phyloP scores from a whole-genome alignment of 2,113 vertebrate genomes.

The Ancistrus triradiatus region DNA sequence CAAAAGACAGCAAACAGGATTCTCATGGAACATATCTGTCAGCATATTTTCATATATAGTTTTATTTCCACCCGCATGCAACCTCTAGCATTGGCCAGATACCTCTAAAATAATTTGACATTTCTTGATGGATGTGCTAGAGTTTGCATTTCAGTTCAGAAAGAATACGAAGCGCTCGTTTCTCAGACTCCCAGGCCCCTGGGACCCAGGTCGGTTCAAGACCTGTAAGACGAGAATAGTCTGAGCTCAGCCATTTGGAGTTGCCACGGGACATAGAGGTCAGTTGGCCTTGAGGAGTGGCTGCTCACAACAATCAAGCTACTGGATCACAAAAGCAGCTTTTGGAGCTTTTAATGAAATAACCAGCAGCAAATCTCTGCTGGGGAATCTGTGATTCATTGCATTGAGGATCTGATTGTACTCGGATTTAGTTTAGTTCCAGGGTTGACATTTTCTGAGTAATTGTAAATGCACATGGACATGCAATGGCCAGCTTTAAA shows the following conservation, averaged over 20 bases:
- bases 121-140: too few relatives aligned
- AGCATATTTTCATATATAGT: too few relatives aligned
- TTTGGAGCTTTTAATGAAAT: conserved; percentile 20
- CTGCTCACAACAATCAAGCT: neutral
- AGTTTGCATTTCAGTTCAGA: neutral
- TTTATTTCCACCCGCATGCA: too few relatives aligned
- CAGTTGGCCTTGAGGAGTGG: neutral
- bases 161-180: neutral
- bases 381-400: too few relatives aligned
- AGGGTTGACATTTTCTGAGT: neutral
- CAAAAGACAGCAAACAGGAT: too few relatives aligned
- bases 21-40: too few relatives aligned
- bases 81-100: too few relatives aligned
- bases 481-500: too few relatives aligned
- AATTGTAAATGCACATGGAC: neutral
- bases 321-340: conserved; percentile 16
- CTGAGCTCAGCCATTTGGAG: conserved; percentile 19
- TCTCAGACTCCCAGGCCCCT: neutral
- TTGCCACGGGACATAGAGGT: neutral
- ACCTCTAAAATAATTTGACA: too few relatives aligned
- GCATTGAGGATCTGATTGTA: neutral
- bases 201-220: conserved; percentile 22
- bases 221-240: conserved; percentile 13
- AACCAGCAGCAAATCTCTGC: conserved; percentile 10
- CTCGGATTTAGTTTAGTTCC: neutral